phyloP scores from a whole-genome alignment of 1,140 invertebrate genomes.

The Copidosoma floridanum region DNA sequence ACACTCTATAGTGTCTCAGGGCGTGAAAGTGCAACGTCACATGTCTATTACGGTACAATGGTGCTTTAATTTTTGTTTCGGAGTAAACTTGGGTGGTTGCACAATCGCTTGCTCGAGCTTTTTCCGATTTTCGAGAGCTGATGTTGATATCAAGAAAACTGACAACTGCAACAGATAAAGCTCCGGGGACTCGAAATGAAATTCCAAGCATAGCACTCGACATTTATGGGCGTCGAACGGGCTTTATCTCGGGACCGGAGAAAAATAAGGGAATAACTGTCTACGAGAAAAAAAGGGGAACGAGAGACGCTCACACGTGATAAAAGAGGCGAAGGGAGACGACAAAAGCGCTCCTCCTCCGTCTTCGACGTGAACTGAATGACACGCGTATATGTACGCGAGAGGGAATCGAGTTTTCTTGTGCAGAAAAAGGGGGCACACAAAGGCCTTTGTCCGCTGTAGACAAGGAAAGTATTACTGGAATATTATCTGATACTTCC shows the following conservation, averaged over 20 bases:
- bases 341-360: constrained; percentile 26
- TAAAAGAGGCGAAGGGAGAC: neutral
- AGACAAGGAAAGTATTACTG: no score
- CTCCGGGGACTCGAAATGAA: neutral
- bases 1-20: no score
- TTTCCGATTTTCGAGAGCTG: no score
- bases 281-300: neutral
- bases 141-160: no score
- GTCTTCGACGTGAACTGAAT: constrained; percentile 40
- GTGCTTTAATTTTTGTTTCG: no score
- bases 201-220: neutral
- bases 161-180: no score
- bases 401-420: neutral
- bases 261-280: neutral
- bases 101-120: no score
- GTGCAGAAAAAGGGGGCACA: neutral
- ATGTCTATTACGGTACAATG: no score
- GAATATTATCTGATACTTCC: no score
- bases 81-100: no score
- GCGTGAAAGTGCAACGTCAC: no score
- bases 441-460: no score
- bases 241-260: neutral
- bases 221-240: neutral
- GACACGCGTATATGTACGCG: neutral
- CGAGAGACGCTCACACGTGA: neutral